These are phyloP conservation scores for Cheilosia pagana DNA, from an alignment of 2,888 invertebrate species.

Conservation along the genomic window DNA sequence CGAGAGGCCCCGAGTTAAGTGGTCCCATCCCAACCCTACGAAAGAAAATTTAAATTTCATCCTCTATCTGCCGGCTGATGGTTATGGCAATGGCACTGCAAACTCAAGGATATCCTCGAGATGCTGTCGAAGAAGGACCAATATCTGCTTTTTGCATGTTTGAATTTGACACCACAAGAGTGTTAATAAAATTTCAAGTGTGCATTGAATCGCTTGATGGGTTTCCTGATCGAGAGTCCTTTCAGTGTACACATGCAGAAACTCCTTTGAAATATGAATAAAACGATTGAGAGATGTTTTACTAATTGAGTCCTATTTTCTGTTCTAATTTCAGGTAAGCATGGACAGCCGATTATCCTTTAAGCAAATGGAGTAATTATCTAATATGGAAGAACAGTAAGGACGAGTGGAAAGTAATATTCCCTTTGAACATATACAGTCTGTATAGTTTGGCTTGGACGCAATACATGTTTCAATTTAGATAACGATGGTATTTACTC, in stretches of 20 bases:
- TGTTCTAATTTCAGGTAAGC: slow-evolving; percentile 67
- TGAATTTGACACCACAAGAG: slow-evolving; percentile 71
- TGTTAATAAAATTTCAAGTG: slow-evolving; percentile 73
- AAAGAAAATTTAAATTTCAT: slow-evolving; percentile 32
- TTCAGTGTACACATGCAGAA: slow-evolving; percentile 11
- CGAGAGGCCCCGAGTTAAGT: slow-evolving; percentile 36
- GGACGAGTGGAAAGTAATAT: slow-evolving; percentile 40
- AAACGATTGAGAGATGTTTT: slow-evolving; percentile 46
- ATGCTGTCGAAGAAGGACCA: slow-evolving; percentile 46
- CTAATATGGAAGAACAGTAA: slow-evolving; percentile 16
- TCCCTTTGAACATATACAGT: slow-evolving; percentile 48
- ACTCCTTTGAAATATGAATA: slow-evolving; percentile 70
- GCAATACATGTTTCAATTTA: slow-evolving; percentile 12
- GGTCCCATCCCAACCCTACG: slow-evolving; percentile 19
- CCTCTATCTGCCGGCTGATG: slow-evolving; percentile 49
- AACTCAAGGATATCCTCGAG: slow-evolving; percentile 62
- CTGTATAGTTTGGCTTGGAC: neutral
- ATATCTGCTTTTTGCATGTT: slow-evolving; percentile 65
- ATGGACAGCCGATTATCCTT: slow-evolving; percentile 34
- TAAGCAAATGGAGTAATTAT: slow-evolving; percentile 60
- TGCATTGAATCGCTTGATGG: slow-evolving; percentile 68
- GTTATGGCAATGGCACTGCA: slow-evolving; percentile 66
- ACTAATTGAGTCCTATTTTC: slow-evolving; percentile 58
- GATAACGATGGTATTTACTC: slow-evolving; percentile 32
- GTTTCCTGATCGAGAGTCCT: slow-evolving; percentile 62